Conservation (phyloP, 2,888 invertebrate genomes). For the Pollenia labialis region DNA sequence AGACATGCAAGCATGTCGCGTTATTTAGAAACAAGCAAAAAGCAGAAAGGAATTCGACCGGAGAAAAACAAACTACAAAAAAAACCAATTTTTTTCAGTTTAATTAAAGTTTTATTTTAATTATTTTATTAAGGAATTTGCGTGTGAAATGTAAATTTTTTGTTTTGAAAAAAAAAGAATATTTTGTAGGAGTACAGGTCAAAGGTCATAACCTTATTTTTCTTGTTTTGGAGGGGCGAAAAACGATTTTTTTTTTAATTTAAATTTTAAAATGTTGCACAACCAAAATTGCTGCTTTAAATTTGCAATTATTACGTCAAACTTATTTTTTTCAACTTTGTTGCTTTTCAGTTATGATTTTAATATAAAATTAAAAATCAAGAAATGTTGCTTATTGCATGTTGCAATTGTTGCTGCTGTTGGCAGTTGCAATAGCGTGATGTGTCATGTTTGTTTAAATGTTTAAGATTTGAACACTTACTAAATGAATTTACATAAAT, state of each 20-base stretch:
- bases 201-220: conserved; percentile 37
- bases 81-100: background rate
- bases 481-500: conserved; percentile 65
- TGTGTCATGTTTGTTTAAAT: conserved; percentile 65
- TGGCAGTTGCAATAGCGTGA: conserved; percentile 59
- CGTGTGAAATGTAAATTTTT: background rate
- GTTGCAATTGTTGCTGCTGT: conserved; percentile 55
- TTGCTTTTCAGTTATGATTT: conserved; percentile 37
- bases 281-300: too few species aligned
- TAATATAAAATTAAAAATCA: background rate
- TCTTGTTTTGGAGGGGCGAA: background rate
- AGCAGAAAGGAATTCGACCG: background rate
- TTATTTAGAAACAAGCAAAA: background rate
- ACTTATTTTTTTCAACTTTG: background rate
- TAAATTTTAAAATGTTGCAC: background rate
- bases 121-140: conserved; percentile 43
- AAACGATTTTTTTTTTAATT: background rate
- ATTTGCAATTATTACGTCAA: background rate
- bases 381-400: conserved; percentile 55
- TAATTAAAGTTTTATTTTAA: conserved; percentile 48
- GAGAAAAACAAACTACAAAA: background rate
- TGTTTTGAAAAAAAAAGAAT: background rate
- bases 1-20: conserved; percentile 51
- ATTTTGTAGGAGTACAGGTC: conserved; percentile 26
- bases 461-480: conserved; percentile 63